Conservation (phyloP, 2,113 vertebrate species). For the Sebastes fasciatus region DNA sequence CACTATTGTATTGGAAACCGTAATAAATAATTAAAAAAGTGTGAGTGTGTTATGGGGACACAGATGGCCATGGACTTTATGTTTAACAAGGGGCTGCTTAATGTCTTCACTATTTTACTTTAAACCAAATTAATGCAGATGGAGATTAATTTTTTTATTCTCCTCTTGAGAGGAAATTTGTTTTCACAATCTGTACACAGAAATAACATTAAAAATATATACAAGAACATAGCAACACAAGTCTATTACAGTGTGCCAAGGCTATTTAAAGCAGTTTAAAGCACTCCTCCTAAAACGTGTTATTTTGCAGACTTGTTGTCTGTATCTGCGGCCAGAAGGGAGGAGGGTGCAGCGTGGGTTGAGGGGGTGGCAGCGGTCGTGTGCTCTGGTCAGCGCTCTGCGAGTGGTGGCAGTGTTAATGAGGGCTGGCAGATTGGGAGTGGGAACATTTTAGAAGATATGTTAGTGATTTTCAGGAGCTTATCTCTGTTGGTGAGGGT, state of each 20-base stretch:
- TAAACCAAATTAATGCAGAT: neutral
- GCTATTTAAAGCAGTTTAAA: neutral
- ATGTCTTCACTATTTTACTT: neutral
- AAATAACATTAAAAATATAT: neutral
- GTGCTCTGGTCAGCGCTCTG: neutral
- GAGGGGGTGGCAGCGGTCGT: neutral
- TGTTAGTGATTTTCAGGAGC: neutral
- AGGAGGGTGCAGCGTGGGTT: neutral
- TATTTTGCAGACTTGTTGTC: neutral
- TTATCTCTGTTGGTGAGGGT: neutral
- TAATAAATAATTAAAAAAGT: neutral
- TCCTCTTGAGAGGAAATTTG: neutral
- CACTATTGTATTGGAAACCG: neutral
- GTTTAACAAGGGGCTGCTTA: neutral
- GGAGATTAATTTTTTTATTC: neutral
- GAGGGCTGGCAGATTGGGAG: neutral
- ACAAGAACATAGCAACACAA: neutral
- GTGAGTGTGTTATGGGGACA: neutral
- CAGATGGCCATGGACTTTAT: slow-evolving; percentile 6
- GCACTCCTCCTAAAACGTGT: neutral
- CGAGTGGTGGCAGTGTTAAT: neutral
- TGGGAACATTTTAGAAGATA: neutral
- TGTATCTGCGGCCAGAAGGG: neutral
- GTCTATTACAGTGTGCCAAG: neutral
- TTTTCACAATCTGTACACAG: neutral